Base-by-base conservation (phyloP, 1,140 invertebrate species). In the Drosophila bipectinata region DNA sequence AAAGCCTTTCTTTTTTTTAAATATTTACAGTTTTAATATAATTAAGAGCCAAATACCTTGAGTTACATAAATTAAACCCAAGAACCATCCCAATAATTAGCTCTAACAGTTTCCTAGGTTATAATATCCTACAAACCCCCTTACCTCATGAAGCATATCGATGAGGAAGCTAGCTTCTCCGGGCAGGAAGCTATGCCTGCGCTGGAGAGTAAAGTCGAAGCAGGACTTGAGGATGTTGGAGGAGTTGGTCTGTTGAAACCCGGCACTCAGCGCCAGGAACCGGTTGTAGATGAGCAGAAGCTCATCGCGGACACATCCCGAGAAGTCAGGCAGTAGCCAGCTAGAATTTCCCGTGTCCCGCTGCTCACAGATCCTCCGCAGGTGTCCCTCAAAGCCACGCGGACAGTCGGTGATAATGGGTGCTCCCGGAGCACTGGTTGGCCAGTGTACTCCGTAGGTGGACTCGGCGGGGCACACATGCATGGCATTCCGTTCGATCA, bases 311-410 rank as follows among this genome's bases (percentile, higher is more conserved):
- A 96, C 92, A 74, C 96, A 97, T 9, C 92, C 92, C 1, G 95
- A 95, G 80, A 96, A 96, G 85, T 97, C 95, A 3, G 96, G 95
- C 24, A 93, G 91, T 45, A 94, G 93, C 96, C 96, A 97, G 61
- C 94, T 94, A 1, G 95, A 94, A 30, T 94, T 94, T 9, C 92
- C 92, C 1, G 93, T 92, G 75, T 94, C 93, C n/a, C 92, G 93
- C 77, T 94, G 93, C 26, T 92, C 92, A 71, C 94, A 95, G 4
- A 93, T 91, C 45, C 94, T 92, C 2, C 92, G 90, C 1, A 93
- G 93, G 39, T 92, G 92, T 3, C 92, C 93, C 14, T 92, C 63
- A 81, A 92, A 92, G 78, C 93, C 90, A 48, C 91, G 79, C 12
- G 95, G 95, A 67, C 95, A 95, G 21, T 94, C 93, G 14, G 94